These are phyloP conservation scores for Synergus laeviventris DNA, from an alignment of 2,888 invertebrate species.

Conservation along the genomic window DNA sequence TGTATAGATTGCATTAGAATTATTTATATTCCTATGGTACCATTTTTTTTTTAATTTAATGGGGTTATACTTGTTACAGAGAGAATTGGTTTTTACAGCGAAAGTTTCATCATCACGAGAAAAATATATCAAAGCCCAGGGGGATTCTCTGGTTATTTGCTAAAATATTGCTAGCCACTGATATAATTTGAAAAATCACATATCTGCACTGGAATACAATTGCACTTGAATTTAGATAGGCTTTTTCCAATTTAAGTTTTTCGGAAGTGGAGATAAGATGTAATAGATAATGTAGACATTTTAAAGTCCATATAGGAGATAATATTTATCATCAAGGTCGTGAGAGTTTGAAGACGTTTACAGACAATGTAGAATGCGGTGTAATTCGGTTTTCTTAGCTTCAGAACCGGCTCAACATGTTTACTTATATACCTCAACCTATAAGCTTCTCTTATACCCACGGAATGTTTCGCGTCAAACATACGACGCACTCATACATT, in stretches of 20 bases:
- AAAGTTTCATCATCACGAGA: conserved; percentile 44
- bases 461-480: conserved; percentile 34
- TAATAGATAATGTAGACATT: not conserved
- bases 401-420: conserved; percentile 65
- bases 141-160: conserved; percentile 42
- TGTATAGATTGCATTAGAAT: not conserved
- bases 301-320: not conserved
- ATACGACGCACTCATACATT: conserved; percentile 10
- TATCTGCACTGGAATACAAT: not conserved
- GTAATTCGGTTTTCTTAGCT: conserved; percentile 57
- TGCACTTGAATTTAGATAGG: not conserved
- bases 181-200: conserved; percentile 8
- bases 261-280: not conserved
- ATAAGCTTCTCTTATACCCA: conserved; percentile 50
- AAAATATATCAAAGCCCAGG: conserved; percentile 60
- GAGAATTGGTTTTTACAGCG: not conserved
- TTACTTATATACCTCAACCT: conserved; percentile 53
- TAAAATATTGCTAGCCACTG: not conserved
- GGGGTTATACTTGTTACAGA: not conserved
- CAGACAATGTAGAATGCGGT: conserved; percentile 10
- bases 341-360: conserved; percentile 7
- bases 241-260: not conserved
- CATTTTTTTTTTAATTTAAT: not conserved
- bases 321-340: not conserved
- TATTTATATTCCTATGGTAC: not conserved